A percentile compares a stretch with the other conserved stretches of the same genome.
Evolutionary conservation across 2,113 vertebrate genomes (phyloP).

Genomic region (Chaenogobius annularis): DNA sequence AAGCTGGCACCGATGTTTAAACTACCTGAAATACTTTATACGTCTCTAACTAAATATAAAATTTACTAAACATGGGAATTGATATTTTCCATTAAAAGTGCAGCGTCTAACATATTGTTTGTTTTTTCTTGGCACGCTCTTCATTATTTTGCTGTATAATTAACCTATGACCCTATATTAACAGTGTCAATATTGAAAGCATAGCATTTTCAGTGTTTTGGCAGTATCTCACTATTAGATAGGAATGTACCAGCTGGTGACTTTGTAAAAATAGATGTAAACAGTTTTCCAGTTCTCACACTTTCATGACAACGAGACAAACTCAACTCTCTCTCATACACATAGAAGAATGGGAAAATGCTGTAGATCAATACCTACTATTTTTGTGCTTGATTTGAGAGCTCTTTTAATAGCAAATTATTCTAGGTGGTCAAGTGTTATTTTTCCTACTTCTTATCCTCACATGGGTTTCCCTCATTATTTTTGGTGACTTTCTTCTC

Average conservation of each 20-base stretch:
- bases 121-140: slow-evolving; percentile 59
- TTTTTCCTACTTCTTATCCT: slow-evolving; percentile 48
- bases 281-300: slow-evolving; percentile 81
- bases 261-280: slow-evolving; percentile 78
- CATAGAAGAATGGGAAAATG: slow-evolving; percentile 58
- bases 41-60: slow-evolving; percentile 38
- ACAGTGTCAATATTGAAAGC: slow-evolving; percentile 39
- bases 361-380: slow-evolving; percentile 60
- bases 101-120: slow-evolving; percentile 49
- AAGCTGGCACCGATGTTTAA: slow-evolving; percentile 35
- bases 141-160: slow-evolving; percentile 63
- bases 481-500: slow-evolving; percentile 90
- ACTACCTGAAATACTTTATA: slow-evolving; percentile 9
- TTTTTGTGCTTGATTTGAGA: slow-evolving; percentile 72
- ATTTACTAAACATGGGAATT: slow-evolving; percentile 15
- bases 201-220: slow-evolving; percentile 53
- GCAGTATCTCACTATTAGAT: slow-evolving; percentile 63
- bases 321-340: slow-evolving; percentile 52
- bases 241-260: slow-evolving; percentile 80
- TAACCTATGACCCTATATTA: slow-evolving; percentile 49
- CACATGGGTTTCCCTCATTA: slow-evolving; percentile 62
- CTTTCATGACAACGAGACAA: slow-evolving; percentile 62
- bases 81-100: slow-evolving; percentile 56
- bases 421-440: slow-evolving; percentile 51
- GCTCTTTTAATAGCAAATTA: slow-evolving; percentile 61